A percentile compares a stretch with the other conserved stretches of the same genome.
phyloP scores from a whole-genome alignment of 92 coral and sea anemone genomes.

The Parazoanthus atlanticus region DNA sequence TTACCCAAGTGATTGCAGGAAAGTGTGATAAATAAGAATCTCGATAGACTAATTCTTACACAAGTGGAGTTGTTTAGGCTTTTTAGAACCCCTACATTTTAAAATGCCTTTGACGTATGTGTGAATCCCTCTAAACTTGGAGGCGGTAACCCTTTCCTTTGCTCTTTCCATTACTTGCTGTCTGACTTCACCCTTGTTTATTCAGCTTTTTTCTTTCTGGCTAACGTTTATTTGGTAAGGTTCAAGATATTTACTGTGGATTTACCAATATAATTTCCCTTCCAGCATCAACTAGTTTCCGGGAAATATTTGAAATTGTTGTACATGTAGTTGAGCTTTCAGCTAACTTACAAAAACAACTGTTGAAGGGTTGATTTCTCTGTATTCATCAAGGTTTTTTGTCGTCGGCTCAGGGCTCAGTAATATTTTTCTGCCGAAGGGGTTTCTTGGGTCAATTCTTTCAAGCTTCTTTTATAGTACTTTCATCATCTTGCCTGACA shows the following conservation, averaged over 20 bases:
- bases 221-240: neutral
- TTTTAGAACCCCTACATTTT: conserved; percentile 1
- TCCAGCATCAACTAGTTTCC: neutral
- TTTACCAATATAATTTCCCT: neutral
- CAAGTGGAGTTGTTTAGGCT: conserved; percentile 36
- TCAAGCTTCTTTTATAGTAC: conserved; percentile 6
- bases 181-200: conserved; percentile 17
- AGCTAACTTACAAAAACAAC: conserved; percentile 30
- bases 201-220: neutral
- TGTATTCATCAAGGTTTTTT: neutral
- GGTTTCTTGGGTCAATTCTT: conserved; percentile 38
- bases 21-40: conserved; percentile 1
- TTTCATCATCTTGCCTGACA: neutral
- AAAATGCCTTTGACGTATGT: conserved; percentile 36
- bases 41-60: neutral
- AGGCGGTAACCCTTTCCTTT: conserved; percentile 37
- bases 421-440: conserved; percentile 23
- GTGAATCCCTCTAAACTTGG: conserved; percentile 24
- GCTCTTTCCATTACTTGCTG: conserved; percentile 20
- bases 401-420: neutral
- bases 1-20: conserved; percentile 44
- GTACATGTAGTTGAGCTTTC: conserved; percentile 9
- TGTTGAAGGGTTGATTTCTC: conserved; percentile 19
- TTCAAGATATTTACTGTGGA: neutral
- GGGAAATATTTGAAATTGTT: too few relatives aligned